Evolutionary conservation across 2,888 invertebrate species (phyloP).

Genomic region (Adela reaumurella): DNA sequence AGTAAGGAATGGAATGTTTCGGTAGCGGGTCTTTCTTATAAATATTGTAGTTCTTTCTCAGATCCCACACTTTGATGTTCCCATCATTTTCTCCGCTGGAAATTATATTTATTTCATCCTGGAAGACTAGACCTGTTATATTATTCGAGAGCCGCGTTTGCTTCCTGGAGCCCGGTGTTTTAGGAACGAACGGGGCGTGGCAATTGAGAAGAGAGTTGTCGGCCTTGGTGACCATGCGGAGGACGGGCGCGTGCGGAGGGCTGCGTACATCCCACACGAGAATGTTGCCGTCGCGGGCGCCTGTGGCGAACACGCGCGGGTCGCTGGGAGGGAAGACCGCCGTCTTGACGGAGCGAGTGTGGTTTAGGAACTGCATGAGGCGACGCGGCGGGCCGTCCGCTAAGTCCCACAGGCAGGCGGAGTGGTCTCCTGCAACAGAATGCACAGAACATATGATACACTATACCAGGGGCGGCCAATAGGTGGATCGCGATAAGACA

Average conservation of each 20-base stretch:
- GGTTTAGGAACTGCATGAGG: constrained; percentile 65
- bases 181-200: constrained; percentile 48
- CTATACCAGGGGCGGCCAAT: neutral
- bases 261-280: constrained; percentile 79
- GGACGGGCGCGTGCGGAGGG: constrained; percentile 24
- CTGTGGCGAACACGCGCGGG: constrained; percentile 78
- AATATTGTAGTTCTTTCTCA: constrained; percentile 73
- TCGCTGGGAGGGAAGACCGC: constrained; percentile 70
- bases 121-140: constrained; percentile 81
- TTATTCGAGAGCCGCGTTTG: constrained; percentile 51
- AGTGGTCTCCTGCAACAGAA: constrained; percentile 65
- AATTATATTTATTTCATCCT: constrained; percentile 72
- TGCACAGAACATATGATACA: constrained; percentile 59
- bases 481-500: too few relatives aligned
- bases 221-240: constrained; percentile 48
- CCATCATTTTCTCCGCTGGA: constrained; percentile 88
- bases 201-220: constrained; percentile 71
- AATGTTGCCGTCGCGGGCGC: constrained; percentile 83
- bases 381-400: constrained; percentile 41
- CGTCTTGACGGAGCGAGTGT: constrained; percentile 79
- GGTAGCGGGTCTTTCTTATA: constrained; percentile 68
- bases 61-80: constrained; percentile 82
- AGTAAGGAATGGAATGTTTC: constrained; percentile 68
- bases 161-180: constrained; percentile 53
- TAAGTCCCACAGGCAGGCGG: constrained; percentile 76